phyloP scores from a whole-genome alignment of 2,113 vertebrate genomes.

The Sprattus sprattus region DNA sequence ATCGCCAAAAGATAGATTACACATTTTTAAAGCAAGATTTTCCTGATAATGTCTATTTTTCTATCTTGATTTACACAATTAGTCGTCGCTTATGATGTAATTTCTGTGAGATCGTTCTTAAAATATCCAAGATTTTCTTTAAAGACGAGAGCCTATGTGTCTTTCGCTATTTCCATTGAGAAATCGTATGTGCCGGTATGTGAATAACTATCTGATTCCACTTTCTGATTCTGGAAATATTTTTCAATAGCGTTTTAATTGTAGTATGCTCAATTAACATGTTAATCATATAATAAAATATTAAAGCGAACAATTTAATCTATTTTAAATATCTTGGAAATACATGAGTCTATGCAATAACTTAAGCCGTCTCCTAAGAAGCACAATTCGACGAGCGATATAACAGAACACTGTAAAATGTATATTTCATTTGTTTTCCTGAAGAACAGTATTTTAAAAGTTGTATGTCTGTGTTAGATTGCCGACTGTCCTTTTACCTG shows the following conservation, averaged over 20 bases:
- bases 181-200: background rate
- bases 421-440: background rate
- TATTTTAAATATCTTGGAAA: background rate
- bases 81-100: background rate
- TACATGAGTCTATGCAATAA: background rate
- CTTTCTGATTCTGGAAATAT: background rate
- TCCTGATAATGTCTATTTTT: background rate
- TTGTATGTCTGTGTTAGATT: background rate
- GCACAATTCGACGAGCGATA: background rate
- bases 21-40: background rate
- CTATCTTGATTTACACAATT: background rate
- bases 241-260: constrained; percentile 13
- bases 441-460: background rate
- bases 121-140: background rate
- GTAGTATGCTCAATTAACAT: constrained; percentile 6
- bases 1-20: background rate
- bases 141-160: background rate
- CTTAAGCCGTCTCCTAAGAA: background rate
- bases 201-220: background rate
- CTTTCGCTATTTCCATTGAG: background rate
- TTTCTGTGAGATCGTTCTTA: background rate
- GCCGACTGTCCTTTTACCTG: background rate
- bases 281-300: constrained; percentile 13
- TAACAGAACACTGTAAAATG: background rate
- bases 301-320: background rate